Evolutionary conservation across 2,888 invertebrate species (phyloP).

Genomic region (Elysia crispata): DNA sequence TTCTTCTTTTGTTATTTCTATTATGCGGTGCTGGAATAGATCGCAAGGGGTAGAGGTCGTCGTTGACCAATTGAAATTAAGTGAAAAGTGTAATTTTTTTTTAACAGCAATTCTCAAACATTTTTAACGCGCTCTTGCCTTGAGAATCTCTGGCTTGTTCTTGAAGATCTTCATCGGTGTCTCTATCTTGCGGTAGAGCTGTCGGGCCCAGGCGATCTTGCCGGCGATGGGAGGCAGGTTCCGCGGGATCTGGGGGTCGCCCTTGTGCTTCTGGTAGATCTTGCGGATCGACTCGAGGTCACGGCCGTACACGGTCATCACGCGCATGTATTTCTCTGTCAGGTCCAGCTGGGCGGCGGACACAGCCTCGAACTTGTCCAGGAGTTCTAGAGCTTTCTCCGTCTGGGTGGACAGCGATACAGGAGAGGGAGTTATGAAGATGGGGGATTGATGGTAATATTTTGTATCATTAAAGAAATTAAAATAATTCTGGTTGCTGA

Average conservation of each 20-base stretch:
- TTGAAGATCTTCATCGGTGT: constrained; percentile 84
- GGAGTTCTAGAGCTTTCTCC: constrained; percentile 75
- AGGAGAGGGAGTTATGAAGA: too few species aligned
- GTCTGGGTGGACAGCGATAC: constrained; percentile 70
- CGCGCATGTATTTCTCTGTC: constrained; percentile 77
- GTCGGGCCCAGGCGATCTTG: constrained; percentile 86
- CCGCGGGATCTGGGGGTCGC: constrained; percentile 91
- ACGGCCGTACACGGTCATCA: constrained; percentile 81
- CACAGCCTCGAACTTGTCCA: constrained; percentile 76
- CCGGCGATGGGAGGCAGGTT: constrained; percentile 96
- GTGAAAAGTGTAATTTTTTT: too few species aligned
- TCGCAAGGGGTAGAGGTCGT: too few species aligned
- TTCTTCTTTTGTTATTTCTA: too few species aligned
- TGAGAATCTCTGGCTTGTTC: constrained; percentile 75
- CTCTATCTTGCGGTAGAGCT: constrained; percentile 88
- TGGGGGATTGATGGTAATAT: too few species aligned
- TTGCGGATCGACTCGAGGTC: constrained; percentile 87
- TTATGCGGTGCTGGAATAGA: too few species aligned
- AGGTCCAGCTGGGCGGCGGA: constrained; percentile 75
- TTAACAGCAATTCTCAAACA: too few species aligned
- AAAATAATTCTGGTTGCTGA: too few species aligned
- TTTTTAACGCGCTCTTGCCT: constrained; percentile 54
- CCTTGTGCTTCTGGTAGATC: constrained; percentile 91
- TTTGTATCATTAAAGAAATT: too few species aligned
- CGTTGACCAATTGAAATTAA: too few species aligned